phyloP scores from a whole-genome alignment of 1,140 invertebrate genomes.

The Parapsyche elsis region DNA sequence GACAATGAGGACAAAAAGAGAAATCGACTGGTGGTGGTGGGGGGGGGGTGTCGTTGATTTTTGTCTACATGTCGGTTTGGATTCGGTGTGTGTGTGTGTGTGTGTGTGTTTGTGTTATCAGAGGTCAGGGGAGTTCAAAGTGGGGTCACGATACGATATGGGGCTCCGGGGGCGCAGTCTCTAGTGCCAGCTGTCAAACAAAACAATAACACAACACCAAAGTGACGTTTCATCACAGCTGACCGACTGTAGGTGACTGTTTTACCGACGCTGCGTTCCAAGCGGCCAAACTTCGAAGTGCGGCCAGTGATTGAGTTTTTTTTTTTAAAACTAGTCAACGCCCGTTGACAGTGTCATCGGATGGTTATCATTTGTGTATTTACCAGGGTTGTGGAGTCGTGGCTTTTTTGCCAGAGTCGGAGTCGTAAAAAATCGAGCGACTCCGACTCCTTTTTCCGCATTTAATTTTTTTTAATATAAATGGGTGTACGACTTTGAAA shows the following conservation, averaged over 20 bases:
- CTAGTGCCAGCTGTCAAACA: background rate
- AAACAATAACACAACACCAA: background rate
- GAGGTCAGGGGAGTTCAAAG: background rate
- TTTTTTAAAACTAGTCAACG: no score
- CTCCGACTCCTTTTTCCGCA: no score
- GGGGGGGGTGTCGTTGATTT: background rate
- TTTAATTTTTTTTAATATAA: no score
- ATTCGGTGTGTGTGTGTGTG: no score
- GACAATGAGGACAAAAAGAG: slow-evolving; percentile 49
- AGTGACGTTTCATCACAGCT: slow-evolving; percentile 32
- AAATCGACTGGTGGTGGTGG: slow-evolving; percentile 49
- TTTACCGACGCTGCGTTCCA: background rate
- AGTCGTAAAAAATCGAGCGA: no score
- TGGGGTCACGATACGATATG: background rate
- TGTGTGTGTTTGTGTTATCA: background rate
- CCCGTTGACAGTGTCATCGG: no score
- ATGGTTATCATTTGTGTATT: no score
- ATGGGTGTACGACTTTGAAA: no score
- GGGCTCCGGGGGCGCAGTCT: background rate
- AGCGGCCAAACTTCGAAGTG: no score
- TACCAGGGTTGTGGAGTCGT: no score
- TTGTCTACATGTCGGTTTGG: background rate
- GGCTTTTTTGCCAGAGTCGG: no score
- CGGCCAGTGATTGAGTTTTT: no score
- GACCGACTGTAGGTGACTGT: slow-evolving; percentile 11